Evolutionary conservation across 2,888 invertebrate genomes (phyloP), one percentile per base, ranked within the genome.

Genomic region (Boloria selene): DNA sequence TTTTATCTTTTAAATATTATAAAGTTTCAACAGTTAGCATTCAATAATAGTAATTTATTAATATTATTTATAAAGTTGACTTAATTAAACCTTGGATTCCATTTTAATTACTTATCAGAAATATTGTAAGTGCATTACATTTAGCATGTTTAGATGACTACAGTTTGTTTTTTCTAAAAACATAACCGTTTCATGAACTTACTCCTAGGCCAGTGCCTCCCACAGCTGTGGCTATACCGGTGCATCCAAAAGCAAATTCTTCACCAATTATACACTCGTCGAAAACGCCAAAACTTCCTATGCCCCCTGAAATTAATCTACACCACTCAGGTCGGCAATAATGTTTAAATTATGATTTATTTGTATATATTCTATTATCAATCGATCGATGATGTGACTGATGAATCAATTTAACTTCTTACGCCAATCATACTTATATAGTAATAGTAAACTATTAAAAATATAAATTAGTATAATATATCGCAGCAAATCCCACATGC

Each of bases 171-270:
- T 6, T 47, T 31, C 10, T 5, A 31, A 13, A 49, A 49, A 4
- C 14, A 2, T 38, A 13, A 44, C 50, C 18, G 45, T 51, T 31
- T 45, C 14, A 58, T 14, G 0, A 55, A 73, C 73, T 73, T 72
- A 73, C 73, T 67, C 72, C 73, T 55, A 73, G 55, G 16, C 68
- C 64, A 13, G 72, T 68, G 58, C 78, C 77, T 59, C 82, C 74
- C 53, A 84, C 69, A 13, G 84, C 84, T 47, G 84, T 82, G 64
- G 92, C 87, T 26, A 93, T 86, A 51, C 94, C 95, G 45, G 94
- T 90, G 79, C 95, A 95, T 26, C 94, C 95, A 77, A 93, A 95
- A 0, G 94, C 92, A 26, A 95, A 74, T 75, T 95, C 94, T 77
- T 95, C 95, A 50, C 88, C 88, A 52, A 94, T 81, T 51, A 95